Base-by-base conservation (phyloP, 2,113 vertebrate species). In the Ellobius talpinus region DNA sequence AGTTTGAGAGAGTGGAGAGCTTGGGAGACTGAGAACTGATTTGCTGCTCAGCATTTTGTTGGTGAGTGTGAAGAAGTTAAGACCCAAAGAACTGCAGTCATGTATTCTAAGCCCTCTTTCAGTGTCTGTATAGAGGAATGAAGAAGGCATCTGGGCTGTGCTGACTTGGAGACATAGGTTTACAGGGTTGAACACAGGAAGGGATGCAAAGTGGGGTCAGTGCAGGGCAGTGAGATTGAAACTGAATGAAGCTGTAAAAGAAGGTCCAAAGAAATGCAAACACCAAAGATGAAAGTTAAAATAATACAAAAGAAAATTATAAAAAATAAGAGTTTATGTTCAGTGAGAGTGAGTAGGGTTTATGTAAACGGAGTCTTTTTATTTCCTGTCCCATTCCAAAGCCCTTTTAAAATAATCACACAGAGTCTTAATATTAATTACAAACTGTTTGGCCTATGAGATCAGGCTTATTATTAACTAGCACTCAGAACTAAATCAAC, bases 131-230 rank as follows among this genome's bases (percentile, higher is more conserved):
- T 61, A 26, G 31, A 65, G 23, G 13, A 50, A 23, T 78, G n/a
- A 87, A 90, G 36, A 61, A 39, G 2, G 3, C 58, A 68, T 1
- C 31, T 91, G 39, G 45, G 61, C 87, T 87, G 76, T 24, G 61
- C 29, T 24, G 45, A 23, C 13, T 1, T 39, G n/a, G 0, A 1
- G n/a, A 2, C 63, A 66, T 9, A 78, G 1, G 9, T 23, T 45
- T 55, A 65, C 73, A 19, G 52, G 16, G 1, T 31, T 78, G 61
- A 47, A 66, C 78, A 92, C 31, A 78, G n/a, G 5, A 63, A 29
- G 29, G 58, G 13, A 47, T 45, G 50, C 52, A 14, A 39, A 82
- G 2, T 55, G 5, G 10, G 74, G 29, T 9, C 1, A 66, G 29
- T 33, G 9, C n/a, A 52, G 23, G 68, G 2, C 70, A 36, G 47